These are phyloP conservation scores for Agonopterix arenella DNA, from an alignment of 2,888 invertebrate genomes.

Conservation along the genomic window DNA sequence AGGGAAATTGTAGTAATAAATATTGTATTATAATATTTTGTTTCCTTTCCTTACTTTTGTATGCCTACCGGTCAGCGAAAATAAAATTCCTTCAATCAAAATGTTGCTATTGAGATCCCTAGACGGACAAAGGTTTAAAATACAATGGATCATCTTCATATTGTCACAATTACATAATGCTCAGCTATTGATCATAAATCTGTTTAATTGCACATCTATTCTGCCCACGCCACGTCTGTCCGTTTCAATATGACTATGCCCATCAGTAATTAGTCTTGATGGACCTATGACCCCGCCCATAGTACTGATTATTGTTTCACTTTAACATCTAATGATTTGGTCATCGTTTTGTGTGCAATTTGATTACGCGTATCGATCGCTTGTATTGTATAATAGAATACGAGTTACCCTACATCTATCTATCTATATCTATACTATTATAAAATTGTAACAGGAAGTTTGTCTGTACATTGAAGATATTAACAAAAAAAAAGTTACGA, in stretches of 20 bases:
- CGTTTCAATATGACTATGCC: constrained; percentile 2
- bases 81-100: too few relatives aligned
- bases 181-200: constrained; percentile 11
- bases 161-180: constrained; percentile 8
- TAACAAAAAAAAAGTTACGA: too few relatives aligned
- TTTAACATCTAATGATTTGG: constrained; percentile 5
- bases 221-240: constrained; percentile 10
- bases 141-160: constrained; percentile 1
- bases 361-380: constrained; percentile 5
- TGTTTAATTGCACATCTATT: constrained; percentile 17
- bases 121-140: not conserved
- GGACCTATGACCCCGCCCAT: constrained; percentile 11
- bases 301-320: constrained; percentile 5
- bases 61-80: too few relatives aligned
- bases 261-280: constrained; percentile 8
- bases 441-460: too few relatives aligned
- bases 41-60: too few relatives aligned
- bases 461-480: too few relatives aligned
- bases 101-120: too few relatives aligned
- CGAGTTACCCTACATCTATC: too few relatives aligned
- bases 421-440: too few relatives aligned
- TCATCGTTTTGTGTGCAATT: constrained; percentile 7
- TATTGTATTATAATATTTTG: too few relatives aligned
- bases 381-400: not conserved
- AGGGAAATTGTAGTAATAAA: too few relatives aligned